These are phyloP conservation scores for Bedellia somnulentella DNA, from an alignment of 2,888 invertebrate species.

Conservation along the genomic window DNA sequence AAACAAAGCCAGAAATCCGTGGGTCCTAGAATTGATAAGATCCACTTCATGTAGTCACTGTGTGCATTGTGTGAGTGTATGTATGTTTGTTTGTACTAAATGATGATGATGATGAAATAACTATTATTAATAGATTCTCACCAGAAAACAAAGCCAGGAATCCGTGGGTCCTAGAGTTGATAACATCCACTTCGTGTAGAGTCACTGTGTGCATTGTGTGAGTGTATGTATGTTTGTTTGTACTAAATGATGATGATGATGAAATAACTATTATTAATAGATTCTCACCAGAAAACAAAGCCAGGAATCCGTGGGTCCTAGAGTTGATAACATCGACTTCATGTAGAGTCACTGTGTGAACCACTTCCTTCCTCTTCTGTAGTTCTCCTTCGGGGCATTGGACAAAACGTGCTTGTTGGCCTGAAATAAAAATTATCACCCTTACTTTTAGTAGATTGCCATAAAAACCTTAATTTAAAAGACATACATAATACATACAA, in stretches of 20 bases:
- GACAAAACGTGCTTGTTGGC: constrained; percentile 84
- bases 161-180: constrained; percentile 97
- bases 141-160: constrained; percentile 96
- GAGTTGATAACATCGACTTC: constrained; percentile 99
- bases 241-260: no score
- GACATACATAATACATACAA: no score
- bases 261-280: no score
- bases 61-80: no score
- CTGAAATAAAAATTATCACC: constrained; percentile 17
- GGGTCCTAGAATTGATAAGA: constrained; percentile 97
- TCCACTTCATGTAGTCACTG: constrained; percentile 99
- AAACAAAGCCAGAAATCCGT: constrained; percentile 96
- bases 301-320: constrained; percentile 95
- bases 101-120: no score
- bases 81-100: no score
- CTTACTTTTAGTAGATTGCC: no score
- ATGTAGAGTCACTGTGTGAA: constrained; percentile 97
- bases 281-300: constrained; percentile 88
- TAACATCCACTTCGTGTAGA: constrained; percentile 98
- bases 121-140: no score
- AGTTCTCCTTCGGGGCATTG: constrained; percentile 98
- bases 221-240: no score
- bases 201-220: no score
- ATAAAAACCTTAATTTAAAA: no score
- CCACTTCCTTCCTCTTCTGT: constrained; percentile 96